A percentile compares a stretch with the other conserved stretches of the same genome.
These are phyloP conservation scores for Noctua pronuba DNA, from an alignment of 2,888 invertebrate species.

Conservation along the genomic window DNA sequence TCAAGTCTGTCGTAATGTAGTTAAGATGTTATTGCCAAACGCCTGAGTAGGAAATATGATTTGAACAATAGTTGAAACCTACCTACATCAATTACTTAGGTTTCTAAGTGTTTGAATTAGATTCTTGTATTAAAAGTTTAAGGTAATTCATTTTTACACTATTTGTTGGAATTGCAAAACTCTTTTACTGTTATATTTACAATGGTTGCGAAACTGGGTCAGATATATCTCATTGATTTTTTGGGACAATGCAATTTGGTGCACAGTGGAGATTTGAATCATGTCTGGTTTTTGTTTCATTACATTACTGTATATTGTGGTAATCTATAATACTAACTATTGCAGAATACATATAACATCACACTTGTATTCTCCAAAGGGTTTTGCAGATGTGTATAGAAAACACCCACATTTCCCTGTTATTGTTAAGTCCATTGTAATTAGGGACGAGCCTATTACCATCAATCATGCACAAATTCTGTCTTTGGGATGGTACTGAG, in stretches of 20 bases:
- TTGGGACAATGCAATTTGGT: constrained; percentile 19
- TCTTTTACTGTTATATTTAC: constrained; percentile 5
- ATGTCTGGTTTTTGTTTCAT: neutral
- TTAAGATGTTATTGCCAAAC: constrained; percentile 31
- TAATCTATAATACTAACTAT: neutral
- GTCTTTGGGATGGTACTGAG: neutral
- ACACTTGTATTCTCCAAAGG: neutral
- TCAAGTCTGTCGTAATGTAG: constrained; percentile 27
- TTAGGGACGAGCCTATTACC: neutral
- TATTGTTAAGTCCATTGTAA: neutral
- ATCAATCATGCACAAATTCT: neutral
- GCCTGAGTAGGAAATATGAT: constrained; percentile 14
- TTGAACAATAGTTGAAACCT: neutral
- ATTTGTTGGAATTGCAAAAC: neutral
- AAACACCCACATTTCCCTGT: neutral
- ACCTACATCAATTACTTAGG: neutral
- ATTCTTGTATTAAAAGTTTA: constrained; percentile 17
- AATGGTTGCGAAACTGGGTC: constrained; percentile 37
- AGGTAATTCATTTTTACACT: neutral
- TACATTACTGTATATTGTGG: neutral
- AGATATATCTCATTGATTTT: constrained; percentile 39
- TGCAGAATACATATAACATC: neutral
- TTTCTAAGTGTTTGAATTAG: constrained; percentile 22
- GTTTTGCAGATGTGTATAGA: neutral
- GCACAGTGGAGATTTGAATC: neutral